Base-by-base conservation (phyloP, 2,113 vertebrate species). In the Sinocyclocheilus rhinocerous region DNA sequence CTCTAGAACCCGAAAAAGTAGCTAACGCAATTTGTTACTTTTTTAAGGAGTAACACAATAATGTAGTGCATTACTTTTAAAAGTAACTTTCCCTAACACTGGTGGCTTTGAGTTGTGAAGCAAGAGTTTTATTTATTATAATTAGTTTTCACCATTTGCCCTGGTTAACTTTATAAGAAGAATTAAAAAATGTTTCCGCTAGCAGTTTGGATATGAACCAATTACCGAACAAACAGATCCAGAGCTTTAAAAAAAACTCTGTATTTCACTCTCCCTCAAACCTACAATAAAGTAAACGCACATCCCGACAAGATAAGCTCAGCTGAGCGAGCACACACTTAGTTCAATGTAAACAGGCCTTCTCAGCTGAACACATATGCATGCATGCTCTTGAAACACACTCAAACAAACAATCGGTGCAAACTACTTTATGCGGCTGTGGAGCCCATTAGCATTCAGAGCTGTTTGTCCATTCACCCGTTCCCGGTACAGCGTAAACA, bases 391-490 rank as follows among this genome's bases (percentile, higher is more conserved):
- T 24, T 22, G 52, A 77, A 18, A 83, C 59, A 76, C 39, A 81
- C 77, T 84, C 69, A 81, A 77, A 89, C 83, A 89, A 70, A 72
- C 83, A 79, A 2, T 22, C 16, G 39, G 33, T 52, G 61, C 69
- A 33, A 76, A 29, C 24, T 81, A 76, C 61, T 67, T 80, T 20
- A 76, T 81, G 59, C 76, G 36, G 70, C 79, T 61, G 76, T 87
- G 48, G 6, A 70, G 11, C 81, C 57, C 70, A 89, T 89, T 89
- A 89, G 77, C 76, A 87, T 90, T 90, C 89, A 89, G 85, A 13
- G 13, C 81, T 83, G 85, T 84, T 77, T 85, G 77, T 79, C 82
- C 50, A 22, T 76, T 83, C 70, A 86, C 82, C 77, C 84, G 24
- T 89, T 36, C 69, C 84, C 0, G 12, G 45, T 50, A 50, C 48